phyloP scores from a whole-genome alignment of 2,797 vertebrate species.

The Urophycis tenuis region DNA sequence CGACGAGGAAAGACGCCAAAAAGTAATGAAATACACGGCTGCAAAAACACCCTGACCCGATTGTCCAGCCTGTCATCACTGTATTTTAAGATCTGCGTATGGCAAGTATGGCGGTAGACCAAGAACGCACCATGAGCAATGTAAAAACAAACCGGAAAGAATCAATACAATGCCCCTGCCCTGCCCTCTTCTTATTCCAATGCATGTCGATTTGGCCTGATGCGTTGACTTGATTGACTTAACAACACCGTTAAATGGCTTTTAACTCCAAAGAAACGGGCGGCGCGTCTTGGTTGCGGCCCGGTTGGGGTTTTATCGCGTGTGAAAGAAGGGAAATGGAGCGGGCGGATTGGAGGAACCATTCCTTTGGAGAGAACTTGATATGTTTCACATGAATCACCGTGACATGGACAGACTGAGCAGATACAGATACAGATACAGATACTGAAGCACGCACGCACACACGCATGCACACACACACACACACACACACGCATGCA shows the following conservation, averaged over 20 bases:
- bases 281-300: not conserved
- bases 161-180: not conserved
- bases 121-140: not conserved
- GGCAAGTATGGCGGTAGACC: not conserved
- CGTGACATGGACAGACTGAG: not conserved
- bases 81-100: too few relatives aligned
- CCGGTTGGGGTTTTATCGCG: not conserved
- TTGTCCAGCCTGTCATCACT: not conserved
- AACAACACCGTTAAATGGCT: not conserved
- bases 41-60: not conserved
- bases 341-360: not conserved
- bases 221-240: not conserved
- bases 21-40: not conserved
- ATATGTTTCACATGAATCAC: not conserved
- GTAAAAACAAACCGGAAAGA: not conserved
- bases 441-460: not conserved
- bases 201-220: not conserved
- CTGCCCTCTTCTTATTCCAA: not conserved
- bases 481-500: not conserved
- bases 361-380: not conserved
- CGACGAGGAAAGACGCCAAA: not conserved
- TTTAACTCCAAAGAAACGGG: not conserved
- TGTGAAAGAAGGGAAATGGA: not conserved
- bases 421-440: not conserved
- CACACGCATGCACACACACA: not conserved